A percentile compares a stretch with the other conserved stretches of the same genome.
Conservation (phyloP, 1,140 invertebrate species). For the Zophobas morio region DNA sequence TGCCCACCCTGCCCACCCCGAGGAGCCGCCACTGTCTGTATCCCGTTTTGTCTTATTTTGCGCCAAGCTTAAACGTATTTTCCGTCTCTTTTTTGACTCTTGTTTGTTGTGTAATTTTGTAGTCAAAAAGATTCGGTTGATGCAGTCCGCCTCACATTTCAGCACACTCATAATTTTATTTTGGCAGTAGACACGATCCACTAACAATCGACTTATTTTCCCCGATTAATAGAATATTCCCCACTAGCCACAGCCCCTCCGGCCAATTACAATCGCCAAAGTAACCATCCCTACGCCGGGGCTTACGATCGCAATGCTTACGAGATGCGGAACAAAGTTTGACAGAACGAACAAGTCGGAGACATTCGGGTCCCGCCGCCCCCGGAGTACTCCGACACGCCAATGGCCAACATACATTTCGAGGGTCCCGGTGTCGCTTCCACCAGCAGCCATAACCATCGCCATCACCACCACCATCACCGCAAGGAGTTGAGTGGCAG, state of each 20-base stretch:
- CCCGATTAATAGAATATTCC: constrained; percentile 62
- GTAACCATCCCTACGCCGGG: constrained; percentile 75
- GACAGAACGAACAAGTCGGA: constrained; percentile 63
- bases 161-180: too few species aligned
- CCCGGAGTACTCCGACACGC: constrained; percentile 65
- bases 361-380: constrained; percentile 63
- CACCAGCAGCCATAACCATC: constrained; percentile 1
- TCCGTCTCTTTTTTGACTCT: too few species aligned
- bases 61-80: too few species aligned
- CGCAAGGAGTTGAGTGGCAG: not conserved
- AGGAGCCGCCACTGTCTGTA: too few species aligned
- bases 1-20: too few species aligned
- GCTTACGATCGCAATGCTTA: constrained; percentile 74
- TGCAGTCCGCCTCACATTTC: too few species aligned
- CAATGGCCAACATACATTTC: constrained; percentile 59
- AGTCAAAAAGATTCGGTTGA: too few species aligned
- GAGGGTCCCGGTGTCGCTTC: constrained; percentile 49
- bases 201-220: not conserved
- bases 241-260: constrained; percentile 76
- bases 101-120: too few species aligned
- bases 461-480: not conserved
- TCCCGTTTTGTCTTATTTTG: too few species aligned
- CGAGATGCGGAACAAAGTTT: constrained; percentile 68
- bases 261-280: constrained; percentile 70
- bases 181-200: too few species aligned